Evolutionary conservation across 2,797 vertebrate genomes (phyloP), one percentile per base, ranked within the genome.

Genomic region (Anomalospiza imberbis): DNA sequence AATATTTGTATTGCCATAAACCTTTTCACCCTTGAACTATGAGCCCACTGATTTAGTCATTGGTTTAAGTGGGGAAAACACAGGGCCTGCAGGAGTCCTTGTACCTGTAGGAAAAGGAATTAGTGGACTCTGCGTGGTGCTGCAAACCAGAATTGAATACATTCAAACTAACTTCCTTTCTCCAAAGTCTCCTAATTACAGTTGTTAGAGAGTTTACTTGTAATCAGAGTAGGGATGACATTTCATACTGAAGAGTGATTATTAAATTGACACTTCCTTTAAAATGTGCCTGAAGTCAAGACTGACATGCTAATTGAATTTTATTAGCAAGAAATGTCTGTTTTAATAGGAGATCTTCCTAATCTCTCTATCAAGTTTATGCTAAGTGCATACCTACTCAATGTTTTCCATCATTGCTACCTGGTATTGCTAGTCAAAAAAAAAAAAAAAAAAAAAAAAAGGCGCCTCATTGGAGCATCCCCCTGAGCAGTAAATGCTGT

Each of bases 211-310:
- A 91, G 70, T 96, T 96, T 97, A 88, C 85, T 74, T 94, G 58
- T 76, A 86, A 95, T 94, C 89, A 96, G 77, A 81, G 74, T 32
- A 88, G 74, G 65, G 66, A 87, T 94, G 95, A 84, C 80, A 91
- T 95, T 95, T 88, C 82, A 85, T 85, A 67, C 65, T 84, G 77
- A 91, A 94, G 65, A 87, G 62, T 65, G 58, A 77, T 88, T 91
- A 94, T 89, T 93, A 84, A 94, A 95, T 94, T 79, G 88, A 91
- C 74, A 68, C 91, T 95, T 96, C 88, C 91, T 93, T 94, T 92
- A 78, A 89, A 93, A 81, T 78, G 34, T 60, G 70, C 83, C 93
- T 96, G 71, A 93, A 93, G 91, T 94, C 67, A 95, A 77, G 74
- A 51, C 77, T 95, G 91, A 87, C 81, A 85, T 55, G 79, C 67